A percentile compares a stretch with the other conserved stretches of the same genome.
phyloP scores from a whole-genome alignment of 1,140 invertebrate species.

The Branchinecta lynchi region DNA sequence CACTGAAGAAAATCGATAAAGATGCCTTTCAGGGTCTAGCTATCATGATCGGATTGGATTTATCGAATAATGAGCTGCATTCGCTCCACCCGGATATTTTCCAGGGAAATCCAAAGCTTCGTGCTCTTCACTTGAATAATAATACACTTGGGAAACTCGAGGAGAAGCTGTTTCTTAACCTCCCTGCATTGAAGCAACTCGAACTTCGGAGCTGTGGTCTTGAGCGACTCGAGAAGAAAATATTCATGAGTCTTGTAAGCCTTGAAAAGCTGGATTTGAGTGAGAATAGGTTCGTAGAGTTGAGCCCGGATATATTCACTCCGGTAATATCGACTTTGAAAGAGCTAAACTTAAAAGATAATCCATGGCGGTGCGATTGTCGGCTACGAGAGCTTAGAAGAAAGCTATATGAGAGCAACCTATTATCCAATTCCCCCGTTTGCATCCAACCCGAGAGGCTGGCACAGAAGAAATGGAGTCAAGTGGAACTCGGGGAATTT shows the following conservation, averaged over 20 bases:
- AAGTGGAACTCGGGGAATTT: conserved; percentile 46
- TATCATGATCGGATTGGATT: conserved; percentile 69
- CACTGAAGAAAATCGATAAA: conserved; percentile 53
- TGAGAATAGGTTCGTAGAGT: conserved; percentile 46
- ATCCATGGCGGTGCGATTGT: conserved; percentile 78
- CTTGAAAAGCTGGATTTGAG: conserved; percentile 53
- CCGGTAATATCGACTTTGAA: conserved; percentile 47
- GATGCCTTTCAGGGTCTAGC: conserved; percentile 69
- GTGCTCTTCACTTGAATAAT: conserved; percentile 47
- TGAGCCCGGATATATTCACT: conserved; percentile 48
- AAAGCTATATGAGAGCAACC: conserved; percentile 57
- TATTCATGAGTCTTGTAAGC: conserved; percentile 46
- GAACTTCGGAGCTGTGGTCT: conserved; percentile 61
- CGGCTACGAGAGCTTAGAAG: conserved; percentile 57
- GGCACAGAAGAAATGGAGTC: conserved; percentile 45
- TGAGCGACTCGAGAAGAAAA: conserved; percentile 47
- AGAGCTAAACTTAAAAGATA: conserved; percentile 60
- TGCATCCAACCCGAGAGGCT: conserved; percentile 44
- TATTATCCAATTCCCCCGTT: conserved; percentile 45
- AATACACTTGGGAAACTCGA: conserved; percentile 49
- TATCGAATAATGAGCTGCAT: conserved; percentile 53
- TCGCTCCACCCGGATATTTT: conserved; percentile 53
- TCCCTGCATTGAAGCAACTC: conserved; percentile 50
- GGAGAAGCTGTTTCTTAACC: conserved; percentile 48
- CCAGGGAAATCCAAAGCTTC: conserved; percentile 50